These are phyloP conservation scores for Pachypeltis micranthus DNA, from an alignment of 1,140 invertebrate species.

Conservation along the genomic window DNA sequence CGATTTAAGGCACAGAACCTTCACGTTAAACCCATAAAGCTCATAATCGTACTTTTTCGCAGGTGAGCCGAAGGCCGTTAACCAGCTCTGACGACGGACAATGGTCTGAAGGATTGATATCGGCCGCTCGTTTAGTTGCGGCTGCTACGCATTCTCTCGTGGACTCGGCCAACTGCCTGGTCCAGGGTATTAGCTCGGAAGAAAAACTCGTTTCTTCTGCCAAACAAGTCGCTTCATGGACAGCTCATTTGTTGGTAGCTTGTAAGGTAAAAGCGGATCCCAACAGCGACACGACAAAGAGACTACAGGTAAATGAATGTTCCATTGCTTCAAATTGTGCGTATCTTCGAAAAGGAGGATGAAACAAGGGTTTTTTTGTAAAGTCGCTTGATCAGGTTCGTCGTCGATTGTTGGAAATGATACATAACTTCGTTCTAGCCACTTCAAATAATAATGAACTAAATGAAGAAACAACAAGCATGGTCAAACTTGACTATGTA, in stretches of 20 bases:
- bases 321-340: too few species aligned
- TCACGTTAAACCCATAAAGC: too few species aligned
- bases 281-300: constrained; percentile 80
- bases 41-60: background rate
- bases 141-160: constrained; percentile 94
- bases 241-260: constrained; percentile 91
- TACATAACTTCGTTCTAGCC: too few species aligned
- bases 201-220: constrained; percentile 94
- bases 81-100: constrained; percentile 90
- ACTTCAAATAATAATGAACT: too few species aligned
- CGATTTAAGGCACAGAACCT: too few species aligned
- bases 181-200: constrained; percentile 87
- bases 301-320: constrained; percentile 63
- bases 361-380: too few species aligned
- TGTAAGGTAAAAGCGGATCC: constrained; percentile 97
- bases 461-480: too few species aligned
- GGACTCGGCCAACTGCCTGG: constrained; percentile 91
- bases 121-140: constrained; percentile 83
- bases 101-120: constrained; percentile 86
- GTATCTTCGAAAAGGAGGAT: too few species aligned
- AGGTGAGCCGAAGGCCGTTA: constrained; percentile 64
- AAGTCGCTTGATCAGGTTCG: too few species aligned
- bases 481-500: too few species aligned
- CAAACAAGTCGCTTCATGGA: constrained; percentile 93
- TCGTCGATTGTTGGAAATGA: too few species aligned